phyloP scores from a whole-genome alignment of 2,888 invertebrate species.

The Incurvaria masculella region DNA sequence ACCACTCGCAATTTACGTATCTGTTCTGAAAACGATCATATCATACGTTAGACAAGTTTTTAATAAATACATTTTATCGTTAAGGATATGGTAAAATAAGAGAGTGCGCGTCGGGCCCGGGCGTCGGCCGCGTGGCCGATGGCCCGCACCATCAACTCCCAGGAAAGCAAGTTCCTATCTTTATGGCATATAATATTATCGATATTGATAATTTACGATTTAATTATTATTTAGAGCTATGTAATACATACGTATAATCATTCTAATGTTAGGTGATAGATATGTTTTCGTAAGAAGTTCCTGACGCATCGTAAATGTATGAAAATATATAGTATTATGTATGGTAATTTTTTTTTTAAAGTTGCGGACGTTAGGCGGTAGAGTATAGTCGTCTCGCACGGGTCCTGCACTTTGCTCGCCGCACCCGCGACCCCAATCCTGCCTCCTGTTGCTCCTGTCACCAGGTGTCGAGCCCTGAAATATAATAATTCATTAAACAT shows the following conservation, averaged over 20 bases:
- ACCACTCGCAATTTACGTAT: background rate
- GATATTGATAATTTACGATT: constrained; percentile 60
- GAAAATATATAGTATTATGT: constrained; percentile 56
- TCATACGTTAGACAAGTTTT: constrained; percentile 56
- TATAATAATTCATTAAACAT: no score
- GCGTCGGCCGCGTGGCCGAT: constrained; percentile 38
- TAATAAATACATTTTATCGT: constrained; percentile 21
- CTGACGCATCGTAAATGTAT: constrained; percentile 57
- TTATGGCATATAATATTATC: constrained; percentile 61
- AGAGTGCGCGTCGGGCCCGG: constrained; percentile 43
- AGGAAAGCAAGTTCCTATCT: constrained; percentile 61
- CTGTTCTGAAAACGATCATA: constrained; percentile 26
- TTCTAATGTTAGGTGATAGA: constrained; percentile 57
- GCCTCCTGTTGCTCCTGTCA: background rate
- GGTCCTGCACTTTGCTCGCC: background rate
- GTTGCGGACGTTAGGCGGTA: constrained; percentile 55
- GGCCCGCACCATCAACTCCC: constrained; percentile 51
- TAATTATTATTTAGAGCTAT: constrained; percentile 61
- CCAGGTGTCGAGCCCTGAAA: no score
- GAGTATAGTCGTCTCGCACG: constrained; percentile 44
- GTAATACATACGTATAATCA: constrained; percentile 60
- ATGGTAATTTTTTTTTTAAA: constrained; percentile 57
- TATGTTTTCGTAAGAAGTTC: constrained; percentile 59
- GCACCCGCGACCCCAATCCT: background rate
- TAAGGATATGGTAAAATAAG: constrained; percentile 38